A percentile compares a stretch with the other conserved stretches of the same genome.
These are phyloP conservation scores for Mythimna impura DNA, from an alignment of 2,888 invertebrate genomes.

Conservation along the genomic window DNA sequence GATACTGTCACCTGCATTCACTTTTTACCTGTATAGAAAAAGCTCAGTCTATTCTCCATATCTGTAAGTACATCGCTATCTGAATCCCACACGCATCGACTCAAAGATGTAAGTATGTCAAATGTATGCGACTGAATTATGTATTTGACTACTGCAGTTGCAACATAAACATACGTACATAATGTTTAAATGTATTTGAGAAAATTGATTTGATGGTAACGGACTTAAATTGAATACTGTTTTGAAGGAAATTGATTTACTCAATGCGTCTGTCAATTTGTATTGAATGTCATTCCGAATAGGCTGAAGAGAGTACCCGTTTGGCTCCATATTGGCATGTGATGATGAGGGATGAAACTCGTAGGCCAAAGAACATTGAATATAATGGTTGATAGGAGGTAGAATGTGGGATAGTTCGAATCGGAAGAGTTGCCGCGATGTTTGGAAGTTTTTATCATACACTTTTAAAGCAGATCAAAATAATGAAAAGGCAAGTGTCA, in stretches of 20 bases:
- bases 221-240: conserved; percentile 37
- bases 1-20: neutral
- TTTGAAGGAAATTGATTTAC: conserved; percentile 43
- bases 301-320: neutral
- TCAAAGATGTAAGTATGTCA: conserved; percentile 57
- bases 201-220: conserved; percentile 34
- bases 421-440: no score
- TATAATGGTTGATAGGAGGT: no score
- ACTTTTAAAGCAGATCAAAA: no score
- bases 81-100: conserved; percentile 46
- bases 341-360: neutral
- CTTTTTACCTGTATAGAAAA: neutral
- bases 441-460: no score
- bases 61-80: conserved; percentile 23
- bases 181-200: conserved; percentile 42
- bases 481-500: no score
- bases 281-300: conserved; percentile 1
- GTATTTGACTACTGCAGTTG: conserved; percentile 53
- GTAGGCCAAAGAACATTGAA: no score
- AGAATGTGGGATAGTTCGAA: no score
- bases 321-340: neutral
- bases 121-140: conserved; percentile 57
- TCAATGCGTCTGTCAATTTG: conserved; percentile 27
- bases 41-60: neutral
- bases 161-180: conserved; percentile 41